Conservation (phyloP, 2,888 invertebrate species). For the Xestia sexstrigata region DNA sequence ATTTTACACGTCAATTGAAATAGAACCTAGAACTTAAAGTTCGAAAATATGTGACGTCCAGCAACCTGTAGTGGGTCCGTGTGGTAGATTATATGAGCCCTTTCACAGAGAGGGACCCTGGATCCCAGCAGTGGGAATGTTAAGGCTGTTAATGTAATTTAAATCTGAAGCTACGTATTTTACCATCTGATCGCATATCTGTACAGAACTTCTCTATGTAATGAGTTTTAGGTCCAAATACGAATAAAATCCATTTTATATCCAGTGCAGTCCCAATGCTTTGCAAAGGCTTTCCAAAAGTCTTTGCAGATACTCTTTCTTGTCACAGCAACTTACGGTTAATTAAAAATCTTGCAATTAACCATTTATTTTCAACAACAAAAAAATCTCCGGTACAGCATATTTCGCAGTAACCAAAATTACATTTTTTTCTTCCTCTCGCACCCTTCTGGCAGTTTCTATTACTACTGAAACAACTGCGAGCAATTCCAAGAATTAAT, state of each 20-base stretch:
- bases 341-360: not conserved
- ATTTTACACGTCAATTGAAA: too few species aligned
- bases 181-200: not conserved
- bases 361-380: not conserved
- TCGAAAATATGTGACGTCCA: not conserved
- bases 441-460: conserved; percentile 15
- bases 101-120: not conserved
- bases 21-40: not conserved
- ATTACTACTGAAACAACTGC: conserved; percentile 41
- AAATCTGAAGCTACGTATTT: not conserved
- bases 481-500: conserved; percentile 41
- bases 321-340: not conserved
- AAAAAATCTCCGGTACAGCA: not conserved
- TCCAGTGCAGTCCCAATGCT: not conserved
- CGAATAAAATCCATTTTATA: not conserved
- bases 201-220: not conserved
- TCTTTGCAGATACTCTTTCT: not conserved
- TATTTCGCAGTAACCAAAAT: not conserved
- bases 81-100: not conserved
- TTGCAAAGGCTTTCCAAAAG: not conserved
- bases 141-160: not conserved
- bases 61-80: not conserved
- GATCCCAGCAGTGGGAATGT: not conserved
- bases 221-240: not conserved
- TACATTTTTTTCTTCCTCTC: not conserved